Base-by-base conservation (phyloP, 2,888 invertebrate genomes). In the Pterostichus niger region DNA sequence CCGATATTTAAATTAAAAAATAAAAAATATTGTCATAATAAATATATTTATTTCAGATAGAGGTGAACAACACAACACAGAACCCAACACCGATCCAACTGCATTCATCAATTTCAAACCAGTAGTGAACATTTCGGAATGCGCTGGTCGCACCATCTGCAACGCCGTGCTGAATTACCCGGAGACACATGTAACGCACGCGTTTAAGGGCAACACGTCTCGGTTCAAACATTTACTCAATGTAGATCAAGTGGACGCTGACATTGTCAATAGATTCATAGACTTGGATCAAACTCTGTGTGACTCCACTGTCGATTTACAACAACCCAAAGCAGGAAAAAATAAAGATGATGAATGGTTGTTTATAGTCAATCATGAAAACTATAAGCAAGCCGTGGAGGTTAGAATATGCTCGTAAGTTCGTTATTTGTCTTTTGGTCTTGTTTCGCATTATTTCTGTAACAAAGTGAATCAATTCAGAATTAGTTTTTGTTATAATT, bases 341-440 rank as follows among this genome's bases (percentile, higher is more conserved):
- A 75, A 75, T 52, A 9, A 75, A 9, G 52, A 75, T 6, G 40
- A 75, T 52, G 24, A 75, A 13, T 75, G 75, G 75, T 31, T 75
- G 35, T 75, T 75, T 33, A 52, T 75, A 13, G 52, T 75, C 2
- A 75, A 75, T 11, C 49, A 49, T 33, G 75, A 33, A 13, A n/a
- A 49, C 4, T 75, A 75, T 52, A 52, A 52, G 11, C 75, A 75
- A n/a, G 75, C 75, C 2, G 40, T 75, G 13, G 75, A 75, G n/a
- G 49, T 44, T 6, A 52, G 13, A 52, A 1, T 75, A 4, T 75
- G 75, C 75, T n/a, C 49, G 75, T 75, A 52, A 75, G 75, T 75
- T 44, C n/a, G n/a, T n/a, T n/a, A n/a, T n/a, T n/a, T n/a, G n/a
- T n/a, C n/a, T n/a, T n/a, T n/a, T n/a, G n/a, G n/a, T n/a, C n/a